Conservation (phyloP, 1,140 invertebrate species). For the Aphelinus atriplicis region DNA sequence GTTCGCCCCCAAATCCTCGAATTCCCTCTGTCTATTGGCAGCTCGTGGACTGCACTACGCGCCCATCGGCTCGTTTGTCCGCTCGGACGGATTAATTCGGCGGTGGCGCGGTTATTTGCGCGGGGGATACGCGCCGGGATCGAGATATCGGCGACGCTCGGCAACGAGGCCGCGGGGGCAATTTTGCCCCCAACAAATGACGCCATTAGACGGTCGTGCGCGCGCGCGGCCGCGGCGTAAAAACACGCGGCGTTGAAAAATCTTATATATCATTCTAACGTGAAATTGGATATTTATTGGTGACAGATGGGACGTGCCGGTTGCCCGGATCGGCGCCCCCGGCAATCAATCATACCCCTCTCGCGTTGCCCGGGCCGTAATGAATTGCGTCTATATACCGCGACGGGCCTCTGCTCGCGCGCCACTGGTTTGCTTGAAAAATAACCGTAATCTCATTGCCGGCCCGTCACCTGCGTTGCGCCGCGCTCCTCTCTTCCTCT, state of each 20-base stretch:
- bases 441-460: conserved; percentile 58
- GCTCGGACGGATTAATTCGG: too few species aligned
- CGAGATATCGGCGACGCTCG: neutral
- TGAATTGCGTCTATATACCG: conserved; percentile 52
- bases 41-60: too few species aligned
- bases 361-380: conserved; percentile 40
- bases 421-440: conserved; percentile 52
- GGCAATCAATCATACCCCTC: conserved; percentile 60
- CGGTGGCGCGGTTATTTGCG: too few species aligned
- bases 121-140: neutral
- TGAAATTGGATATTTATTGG: conserved; percentile 68
- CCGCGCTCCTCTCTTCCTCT: neutral
- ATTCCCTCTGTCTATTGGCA: too few species aligned
- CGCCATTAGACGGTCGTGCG: conserved; percentile 54
- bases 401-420: too few species aligned
- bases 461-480: conserved; percentile 2
- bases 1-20: too few species aligned
- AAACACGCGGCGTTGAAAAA: conserved; percentile 60
- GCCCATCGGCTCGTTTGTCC: too few species aligned
- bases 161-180: conserved; percentile 49
- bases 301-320: conserved; percentile 63
- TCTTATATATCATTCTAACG: conserved; percentile 65
- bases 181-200: conserved; percentile 65
- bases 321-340: conserved; percentile 56
- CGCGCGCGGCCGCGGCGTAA: conserved; percentile 48